Evolutionary conservation across 2,797 vertebrate species (phyloP).

Genomic region (Cetoscarus ocellatus): DNA sequence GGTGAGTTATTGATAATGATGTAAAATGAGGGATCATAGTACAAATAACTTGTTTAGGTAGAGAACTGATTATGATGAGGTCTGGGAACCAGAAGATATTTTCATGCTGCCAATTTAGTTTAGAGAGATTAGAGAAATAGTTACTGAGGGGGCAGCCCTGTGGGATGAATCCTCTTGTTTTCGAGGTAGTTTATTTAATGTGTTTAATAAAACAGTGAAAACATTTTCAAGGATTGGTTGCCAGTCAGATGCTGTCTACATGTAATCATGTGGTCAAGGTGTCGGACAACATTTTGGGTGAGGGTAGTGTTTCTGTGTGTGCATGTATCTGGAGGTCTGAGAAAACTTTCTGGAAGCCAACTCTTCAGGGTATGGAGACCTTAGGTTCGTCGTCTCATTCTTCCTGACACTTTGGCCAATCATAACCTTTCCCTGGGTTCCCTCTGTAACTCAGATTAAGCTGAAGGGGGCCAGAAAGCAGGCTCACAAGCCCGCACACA

Average conservation of each 20-base stretch:
- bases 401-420: slow-evolving; percentile 59
- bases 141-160: no score
- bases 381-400: slow-evolving; percentile 55
- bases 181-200: no score
- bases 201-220: no score
- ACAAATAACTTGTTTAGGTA: no score
- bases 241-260: background rate
- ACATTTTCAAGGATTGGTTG: no score
- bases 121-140: no score
- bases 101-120: no score
- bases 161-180: no score
- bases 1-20: no score
- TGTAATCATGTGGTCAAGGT: slow-evolving; percentile 25
- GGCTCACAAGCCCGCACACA: slow-evolving; percentile 21
- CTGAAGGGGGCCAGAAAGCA: slow-evolving; percentile 53
- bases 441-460: slow-evolving; percentile 45
- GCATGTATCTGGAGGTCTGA: slow-evolving; percentile 30
- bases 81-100: no score
- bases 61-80: no score
- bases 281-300: slow-evolving; percentile 19
- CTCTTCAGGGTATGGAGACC: slow-evolving; percentile 59
- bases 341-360: slow-evolving; percentile 28
- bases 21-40: no score
- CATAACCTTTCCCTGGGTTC: slow-evolving; percentile 61
- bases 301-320: slow-evolving; percentile 3